Base-by-base conservation (phyloP, 1,140 invertebrate genomes). In the Drosophila asahinai region DNA sequence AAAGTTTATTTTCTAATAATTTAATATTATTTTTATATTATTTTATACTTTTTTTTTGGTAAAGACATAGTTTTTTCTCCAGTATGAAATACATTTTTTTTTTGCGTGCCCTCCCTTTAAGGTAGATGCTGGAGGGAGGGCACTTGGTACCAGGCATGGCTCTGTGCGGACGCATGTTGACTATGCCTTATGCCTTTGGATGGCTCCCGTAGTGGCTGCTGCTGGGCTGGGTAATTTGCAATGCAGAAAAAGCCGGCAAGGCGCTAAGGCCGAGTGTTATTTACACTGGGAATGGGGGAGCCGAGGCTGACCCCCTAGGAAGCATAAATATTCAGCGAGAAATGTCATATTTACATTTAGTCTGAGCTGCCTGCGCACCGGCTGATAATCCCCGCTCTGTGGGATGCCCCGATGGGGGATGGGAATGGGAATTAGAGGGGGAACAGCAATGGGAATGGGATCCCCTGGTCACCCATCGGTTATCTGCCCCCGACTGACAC, bases 221-320 rank as follows among this genome's bases (percentile, higher is more conserved):
- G 36, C 36, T 38, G 19, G 17, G 14, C 7, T 25, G n/a, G 42
- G 54, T 68, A 89, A 83, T 87, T 87, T 89, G 84, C 84, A 87
- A 83, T 83, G 84, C 84, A 83, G 86, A 87, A 87, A 81, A 77
- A 82, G 54, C 68, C 63, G 57, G 52, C 55, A 70, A 77, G 67
- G 64, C 72, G 54, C 66, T 51, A 19, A 45, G 67, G 33, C 65
- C 65, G 12, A 66, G 61, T 52, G 12, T 52, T 68, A 30, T 30
- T 51, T 22, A 67, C 40, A 58, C 17, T 15, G 3, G 11, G 25
- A 8, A 19, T 0, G 66, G 22, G 19, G 6, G 25, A 5, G 12
- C 9, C 6, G 2, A 54, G 52, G 52, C 52, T 36, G 30, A 27
- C 33, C 12, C 51, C 15, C n/a, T 22, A 27, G 71, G 38, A 43